These are phyloP conservation scores for Troides helena DNA, from an alignment of 2,888 invertebrate genomes.

Conservation along the genomic window DNA sequence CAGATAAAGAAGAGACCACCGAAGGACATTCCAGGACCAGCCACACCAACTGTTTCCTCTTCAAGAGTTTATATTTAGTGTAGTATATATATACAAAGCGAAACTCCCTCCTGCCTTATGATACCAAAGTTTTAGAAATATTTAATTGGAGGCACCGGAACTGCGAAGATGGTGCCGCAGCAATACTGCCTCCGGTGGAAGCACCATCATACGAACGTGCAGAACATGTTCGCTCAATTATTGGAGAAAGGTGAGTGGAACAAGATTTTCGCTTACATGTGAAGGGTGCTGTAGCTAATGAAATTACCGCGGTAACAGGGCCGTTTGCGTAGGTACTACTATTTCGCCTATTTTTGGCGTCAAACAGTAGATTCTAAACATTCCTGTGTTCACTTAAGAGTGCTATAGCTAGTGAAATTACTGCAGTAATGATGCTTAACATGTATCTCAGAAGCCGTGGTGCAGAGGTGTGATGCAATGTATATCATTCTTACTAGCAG, in stretches of 20 bases:
- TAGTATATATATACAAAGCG: not conserved
- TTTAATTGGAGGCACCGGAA: slow-evolving; percentile 32
- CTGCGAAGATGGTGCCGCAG: slow-evolving; percentile 85
- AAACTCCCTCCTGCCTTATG: not conserved
- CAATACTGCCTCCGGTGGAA: slow-evolving; percentile 96
- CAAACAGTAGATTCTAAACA: no score
- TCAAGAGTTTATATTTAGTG: not conserved
- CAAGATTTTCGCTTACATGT: not conserved
- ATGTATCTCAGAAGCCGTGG: no score
- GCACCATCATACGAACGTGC: slow-evolving; percentile 94
- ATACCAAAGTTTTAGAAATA: slow-evolving; percentile 49
- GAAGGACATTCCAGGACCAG: slow-evolving; percentile 35
- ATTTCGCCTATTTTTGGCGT: no score
- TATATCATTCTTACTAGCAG: no score
- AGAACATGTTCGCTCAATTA: slow-evolving; percentile 93
- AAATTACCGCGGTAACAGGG: no score
- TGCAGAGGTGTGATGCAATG: no score
- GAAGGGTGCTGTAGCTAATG: no score
- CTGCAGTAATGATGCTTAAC: no score
- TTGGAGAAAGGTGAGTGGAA: slow-evolving; percentile 81
- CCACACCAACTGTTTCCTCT: not conserved
- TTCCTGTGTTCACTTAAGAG: no score
- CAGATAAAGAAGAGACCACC: slow-evolving; percentile 39
- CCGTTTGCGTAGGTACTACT: no score
- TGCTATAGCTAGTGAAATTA: no score